Percentiles rank a stretch among this genome's conserved stretches.
These are phyloP conservation scores for Gorilla gorilla DNA, from an alignment of 2,113 vertebrate species.

Conservation along the genomic window DNA sequence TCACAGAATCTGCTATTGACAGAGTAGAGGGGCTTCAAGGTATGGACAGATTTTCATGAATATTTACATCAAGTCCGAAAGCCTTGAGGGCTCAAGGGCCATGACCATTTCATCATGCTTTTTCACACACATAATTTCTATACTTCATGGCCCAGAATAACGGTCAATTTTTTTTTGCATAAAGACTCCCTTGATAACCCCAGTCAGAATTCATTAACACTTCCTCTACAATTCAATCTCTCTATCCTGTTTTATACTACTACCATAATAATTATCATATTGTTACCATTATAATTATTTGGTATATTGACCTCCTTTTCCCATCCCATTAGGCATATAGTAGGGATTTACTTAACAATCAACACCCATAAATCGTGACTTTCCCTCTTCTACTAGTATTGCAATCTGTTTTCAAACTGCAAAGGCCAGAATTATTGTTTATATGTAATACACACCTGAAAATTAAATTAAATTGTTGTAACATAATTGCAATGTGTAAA, in stretches of 20 bases:
- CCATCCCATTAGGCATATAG: not conserved
- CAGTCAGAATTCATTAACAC: not conserved
- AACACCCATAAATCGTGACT: not conserved
- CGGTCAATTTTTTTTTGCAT: not conserved
- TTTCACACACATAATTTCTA: not conserved
- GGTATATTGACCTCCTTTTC: not conserved
- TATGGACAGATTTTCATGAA: not conserved
- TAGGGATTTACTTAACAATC: not conserved
- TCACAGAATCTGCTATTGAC: not conserved
- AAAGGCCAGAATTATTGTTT: not conserved
- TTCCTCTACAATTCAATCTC: not conserved
- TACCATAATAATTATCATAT: not conserved
- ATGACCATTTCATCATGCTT: not conserved
- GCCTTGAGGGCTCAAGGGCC: not conserved
- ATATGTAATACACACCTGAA: not conserved
- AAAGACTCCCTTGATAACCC: not conserved
- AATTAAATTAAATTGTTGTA: not conserved
- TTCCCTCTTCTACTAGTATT: not conserved
- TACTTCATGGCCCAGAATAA: not conserved
- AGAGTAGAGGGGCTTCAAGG: not conserved
- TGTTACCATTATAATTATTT: not conserved
- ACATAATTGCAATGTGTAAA: not conserved
- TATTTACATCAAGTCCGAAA: not conserved
- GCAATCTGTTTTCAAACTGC: not conserved
- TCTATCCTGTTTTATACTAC: not conserved